phyloP scores from a whole-genome alignment of 2,113 vertebrate genomes.

The Tenebrosternarchus preto region DNA sequence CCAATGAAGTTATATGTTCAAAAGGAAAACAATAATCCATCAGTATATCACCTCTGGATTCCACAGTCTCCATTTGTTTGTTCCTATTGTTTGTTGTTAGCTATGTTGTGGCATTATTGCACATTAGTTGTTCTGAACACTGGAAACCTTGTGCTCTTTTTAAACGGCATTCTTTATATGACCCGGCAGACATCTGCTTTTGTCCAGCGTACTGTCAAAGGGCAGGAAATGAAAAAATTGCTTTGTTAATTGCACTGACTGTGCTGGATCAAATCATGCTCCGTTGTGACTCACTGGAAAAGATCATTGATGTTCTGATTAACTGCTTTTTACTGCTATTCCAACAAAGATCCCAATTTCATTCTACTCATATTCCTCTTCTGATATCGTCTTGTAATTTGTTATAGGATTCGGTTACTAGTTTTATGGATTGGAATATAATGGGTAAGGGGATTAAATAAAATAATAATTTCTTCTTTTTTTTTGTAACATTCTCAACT shows the following conservation, averaged over 20 bases:
- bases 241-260: neutral
- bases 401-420: neutral
- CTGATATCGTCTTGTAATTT: neutral
- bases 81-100: neutral
- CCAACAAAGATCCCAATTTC: neutral
- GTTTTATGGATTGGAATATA: neutral
- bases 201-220: neutral
- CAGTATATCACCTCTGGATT: too few species aligned
- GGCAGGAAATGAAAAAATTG: neutral
- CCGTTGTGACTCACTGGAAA: neutral
- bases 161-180: neutral
- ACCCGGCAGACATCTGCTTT: neutral
- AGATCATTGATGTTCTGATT: neutral
- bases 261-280: neutral
- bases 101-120: neutral
- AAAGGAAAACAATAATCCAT: neutral
- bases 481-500: neutral
- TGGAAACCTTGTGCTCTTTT: neutral
- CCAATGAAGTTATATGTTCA: slow-evolving; percentile 7
- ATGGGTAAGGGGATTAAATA: neutral
- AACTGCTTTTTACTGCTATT: neutral
- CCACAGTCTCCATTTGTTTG: neutral
- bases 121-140: neutral
- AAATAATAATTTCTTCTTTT: neutral
- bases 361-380: neutral